Evolutionary conservation across 2,888 invertebrate genomes (phyloP), one percentile per base, ranked within the genome.

Genomic region (Lycia hirtaria): DNA sequence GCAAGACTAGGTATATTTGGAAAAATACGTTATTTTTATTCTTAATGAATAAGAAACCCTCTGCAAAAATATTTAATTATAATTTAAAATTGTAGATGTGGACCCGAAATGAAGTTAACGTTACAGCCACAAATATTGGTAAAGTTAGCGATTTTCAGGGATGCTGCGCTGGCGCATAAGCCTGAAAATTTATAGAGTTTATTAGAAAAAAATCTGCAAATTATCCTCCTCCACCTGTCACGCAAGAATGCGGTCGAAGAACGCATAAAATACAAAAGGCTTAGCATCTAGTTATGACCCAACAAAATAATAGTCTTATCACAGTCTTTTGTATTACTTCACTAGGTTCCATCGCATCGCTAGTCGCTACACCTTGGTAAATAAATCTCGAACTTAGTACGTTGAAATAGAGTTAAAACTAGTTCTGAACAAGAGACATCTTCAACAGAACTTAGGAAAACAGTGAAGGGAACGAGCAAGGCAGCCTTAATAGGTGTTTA

Each of bases 401-500:
- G 0, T 7, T n/a, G 7, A 10, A 43, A 38, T 38, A 56, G 14
- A 50, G 44, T 40, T 22, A 17, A 50, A 30, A 56, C 14, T 14
- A 0, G 37, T 19, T 33, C 9, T 7, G 3, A 32, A 9, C n/a
- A 24, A 45, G 33, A 45, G 37, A 57, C 38, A 53, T 20, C 24
- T 19, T 22, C 22, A 19, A 22, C 24, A 28, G 17, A 20, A 52
- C 30, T 53, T 28, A 48, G 32, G 32, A 52, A 48, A 53, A 52
- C 47, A 40, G 56, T 51, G 56, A 62, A 59, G 59, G 59, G 56
- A 53, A 49, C 55, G 51, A 59, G 44, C 60, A 61, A 62, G 49
- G 51, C 57, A 58, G 47, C 30, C 20, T 51, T 62, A 62, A 68
- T 60, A 47, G 48, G 50, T 60, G 49, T 64, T 68, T 64, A 68